Conservation (phyloP, 2,888 invertebrate species). For the Pseudoips prasinana region DNA sequence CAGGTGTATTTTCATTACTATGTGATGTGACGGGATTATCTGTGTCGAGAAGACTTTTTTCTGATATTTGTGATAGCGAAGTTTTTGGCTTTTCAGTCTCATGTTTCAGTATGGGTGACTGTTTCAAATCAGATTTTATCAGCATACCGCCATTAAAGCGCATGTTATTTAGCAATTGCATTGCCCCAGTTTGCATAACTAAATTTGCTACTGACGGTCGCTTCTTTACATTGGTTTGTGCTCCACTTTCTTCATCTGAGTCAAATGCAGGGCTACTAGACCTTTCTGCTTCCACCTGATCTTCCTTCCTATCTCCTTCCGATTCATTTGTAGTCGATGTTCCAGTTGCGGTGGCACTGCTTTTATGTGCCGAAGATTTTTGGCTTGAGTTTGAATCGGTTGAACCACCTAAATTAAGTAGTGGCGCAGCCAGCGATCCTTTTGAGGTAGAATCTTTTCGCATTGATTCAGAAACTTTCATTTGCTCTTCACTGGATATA, state of each 20-base stretch:
- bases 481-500: conserved; percentile 87
- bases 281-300: conserved; percentile 85
- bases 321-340: conserved; percentile 80
- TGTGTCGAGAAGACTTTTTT: conserved; percentile 84
- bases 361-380: conserved; percentile 82
- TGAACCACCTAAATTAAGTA: conserved; percentile 68
- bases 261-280: conserved; percentile 97
- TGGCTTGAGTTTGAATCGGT: conserved; percentile 84
- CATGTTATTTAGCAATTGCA: conserved; percentile 78
- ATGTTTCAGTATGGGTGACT: conserved; percentile 56
- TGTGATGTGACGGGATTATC: conserved; percentile 75
- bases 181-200: conserved; percentile 84
- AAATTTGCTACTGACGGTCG: conserved; percentile 86
- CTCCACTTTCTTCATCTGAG: conserved; percentile 94
- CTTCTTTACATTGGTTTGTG: conserved; percentile 81
- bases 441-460: conserved; percentile 67
- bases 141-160: conserved; percentile 80
- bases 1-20: conserved; percentile 50
- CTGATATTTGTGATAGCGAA: conserved; percentile 84
- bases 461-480: conserved; percentile 73
- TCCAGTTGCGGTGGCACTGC: conserved; percentile 80
- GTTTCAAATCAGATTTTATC: conserved; percentile 61
- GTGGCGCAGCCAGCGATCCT: conserved; percentile 65
- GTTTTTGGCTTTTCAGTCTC: conserved; percentile 64
- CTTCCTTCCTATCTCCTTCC: conserved; percentile 72